Percentiles rank a stretch among this genome's conserved stretches.
These are phyloP conservation scores for Vesta saturnalis DNA, from an alignment of 2,888 invertebrate species.

Conservation along the genomic window DNA sequence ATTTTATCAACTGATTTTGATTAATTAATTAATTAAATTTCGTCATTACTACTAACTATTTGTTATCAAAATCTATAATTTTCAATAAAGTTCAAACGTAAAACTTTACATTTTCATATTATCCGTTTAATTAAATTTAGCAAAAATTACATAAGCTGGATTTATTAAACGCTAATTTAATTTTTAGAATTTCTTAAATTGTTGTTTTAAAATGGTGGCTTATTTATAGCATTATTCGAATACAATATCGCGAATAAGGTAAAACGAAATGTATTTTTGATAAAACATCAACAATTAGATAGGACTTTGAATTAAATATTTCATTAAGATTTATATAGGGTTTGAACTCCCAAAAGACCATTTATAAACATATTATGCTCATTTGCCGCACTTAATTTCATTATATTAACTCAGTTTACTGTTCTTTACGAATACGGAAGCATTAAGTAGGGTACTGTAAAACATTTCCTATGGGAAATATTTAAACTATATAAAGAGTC, in stretches of 20 bases:
- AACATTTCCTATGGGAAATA: conserved; percentile 14
- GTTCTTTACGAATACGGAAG: conserved; percentile 9
- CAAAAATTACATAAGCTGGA: no score
- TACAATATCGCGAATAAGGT: background rate
- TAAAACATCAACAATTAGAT: conserved; percentile 10
- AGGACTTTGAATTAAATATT: conserved; percentile 15
- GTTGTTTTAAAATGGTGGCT: no score
- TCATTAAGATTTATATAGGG: conserved; percentile 19
- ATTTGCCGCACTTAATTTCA: conserved; percentile 16
- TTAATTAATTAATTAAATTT: no score
- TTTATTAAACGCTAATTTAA: no score
- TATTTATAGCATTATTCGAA: no score
- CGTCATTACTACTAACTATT: no score
- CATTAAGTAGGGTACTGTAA: conserved; percentile 10
- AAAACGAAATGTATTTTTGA: conserved; percentile 7
- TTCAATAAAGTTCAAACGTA: no score
- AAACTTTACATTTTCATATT: no score
- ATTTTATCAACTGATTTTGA: no score
- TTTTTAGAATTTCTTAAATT: no score
- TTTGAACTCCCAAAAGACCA: conserved; percentile 5
- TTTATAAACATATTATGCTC: conserved; percentile 17
- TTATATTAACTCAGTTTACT: conserved; percentile 13
- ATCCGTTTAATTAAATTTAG: no score
- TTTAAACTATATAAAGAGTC: background rate
- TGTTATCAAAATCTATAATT: no score